Evolutionary conservation across 2,888 invertebrate species (phyloP).

Genomic region (Adela reaumurella): DNA sequence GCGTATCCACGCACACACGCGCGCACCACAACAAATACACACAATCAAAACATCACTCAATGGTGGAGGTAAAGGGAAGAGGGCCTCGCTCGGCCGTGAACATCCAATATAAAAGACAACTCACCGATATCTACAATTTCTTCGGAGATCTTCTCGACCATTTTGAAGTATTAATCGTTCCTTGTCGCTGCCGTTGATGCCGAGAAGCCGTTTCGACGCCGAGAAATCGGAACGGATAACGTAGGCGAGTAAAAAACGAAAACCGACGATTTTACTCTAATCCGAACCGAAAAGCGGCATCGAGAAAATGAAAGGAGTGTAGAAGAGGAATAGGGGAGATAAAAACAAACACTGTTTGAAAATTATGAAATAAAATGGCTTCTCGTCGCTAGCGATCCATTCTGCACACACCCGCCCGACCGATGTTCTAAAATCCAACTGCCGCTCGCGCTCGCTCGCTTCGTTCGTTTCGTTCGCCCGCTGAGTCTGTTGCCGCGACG

Average conservation of each 20-base stretch:
- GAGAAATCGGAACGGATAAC: slow-evolving; percentile 46
- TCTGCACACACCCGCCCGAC: slow-evolving; percentile 54
- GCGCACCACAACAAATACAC: background rate
- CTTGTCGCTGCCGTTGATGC: slow-evolving; percentile 49
- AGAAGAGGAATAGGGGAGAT: slow-evolving; percentile 25
- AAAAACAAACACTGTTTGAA: slow-evolving; percentile 54
- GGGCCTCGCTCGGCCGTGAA: no score
- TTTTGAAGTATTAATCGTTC: slow-evolving; percentile 37
- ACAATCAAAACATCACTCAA: slow-evolving; percentile 2
- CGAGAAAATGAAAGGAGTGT: no score
- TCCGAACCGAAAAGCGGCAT: no score
- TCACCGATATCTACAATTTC: slow-evolving; percentile 56
- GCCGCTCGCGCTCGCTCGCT: slow-evolving; percentile 12
- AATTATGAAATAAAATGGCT: slow-evolving; percentile 59
- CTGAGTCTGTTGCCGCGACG: background rate
- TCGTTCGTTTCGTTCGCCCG: background rate
- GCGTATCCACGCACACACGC: background rate
- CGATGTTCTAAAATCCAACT: slow-evolving; percentile 57
- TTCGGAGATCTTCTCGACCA: slow-evolving; percentile 57
- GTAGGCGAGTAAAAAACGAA: slow-evolving; percentile 30
- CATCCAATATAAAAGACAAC: slow-evolving; percentile 17
- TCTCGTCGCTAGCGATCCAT: slow-evolving; percentile 57
- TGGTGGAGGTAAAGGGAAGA: slow-evolving; percentile 8
- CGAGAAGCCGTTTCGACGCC: slow-evolving; percentile 55
- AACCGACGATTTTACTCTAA: slow-evolving; percentile 15